Conservation (phyloP, 2,888 invertebrate genomes). For the Brachycybe producta region DNA sequence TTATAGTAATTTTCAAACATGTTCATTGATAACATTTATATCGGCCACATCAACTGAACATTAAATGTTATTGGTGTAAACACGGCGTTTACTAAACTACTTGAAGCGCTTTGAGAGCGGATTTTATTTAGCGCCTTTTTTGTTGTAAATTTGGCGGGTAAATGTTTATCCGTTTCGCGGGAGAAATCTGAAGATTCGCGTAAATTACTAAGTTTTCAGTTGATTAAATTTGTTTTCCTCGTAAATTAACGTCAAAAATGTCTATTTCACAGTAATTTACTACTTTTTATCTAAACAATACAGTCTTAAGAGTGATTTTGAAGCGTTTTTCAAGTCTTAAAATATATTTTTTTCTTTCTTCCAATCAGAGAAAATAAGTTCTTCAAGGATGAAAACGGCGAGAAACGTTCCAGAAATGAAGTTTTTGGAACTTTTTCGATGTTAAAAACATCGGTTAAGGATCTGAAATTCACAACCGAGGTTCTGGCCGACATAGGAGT, state of each 20-base stretch:
- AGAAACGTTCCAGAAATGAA: too few relatives aligned
- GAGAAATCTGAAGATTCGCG: too few relatives aligned
- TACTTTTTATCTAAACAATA: background rate
- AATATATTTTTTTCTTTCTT: background rate
- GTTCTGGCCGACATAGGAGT: slow-evolving; percentile 2
- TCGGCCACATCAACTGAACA: too few relatives aligned
- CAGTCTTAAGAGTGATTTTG: background rate
- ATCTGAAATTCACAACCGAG: background rate
- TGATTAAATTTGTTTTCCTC: background rate
- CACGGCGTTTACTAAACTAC: too few relatives aligned
- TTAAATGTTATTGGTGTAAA: too few relatives aligned
- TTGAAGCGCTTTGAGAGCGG: too few relatives aligned
- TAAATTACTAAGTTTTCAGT: too few relatives aligned
- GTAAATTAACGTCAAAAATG: background rate
- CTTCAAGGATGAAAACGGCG: background rate
- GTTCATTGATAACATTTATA: too few relatives aligned
- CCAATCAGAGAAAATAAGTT: background rate
- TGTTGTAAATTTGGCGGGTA: too few relatives aligned
- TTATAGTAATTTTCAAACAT: too few relatives aligned
- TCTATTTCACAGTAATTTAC: background rate
- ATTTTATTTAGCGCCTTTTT: too few relatives aligned
- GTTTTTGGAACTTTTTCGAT: background rate
- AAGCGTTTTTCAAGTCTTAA: background rate
- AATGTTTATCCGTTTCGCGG: too few relatives aligned
- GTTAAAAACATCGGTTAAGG: background rate